Percentiles rank a stretch among this genome's conserved stretches.
Conservation (phyloP, 2,888 invertebrate genomes). For the Agrochola macilenta region DNA sequence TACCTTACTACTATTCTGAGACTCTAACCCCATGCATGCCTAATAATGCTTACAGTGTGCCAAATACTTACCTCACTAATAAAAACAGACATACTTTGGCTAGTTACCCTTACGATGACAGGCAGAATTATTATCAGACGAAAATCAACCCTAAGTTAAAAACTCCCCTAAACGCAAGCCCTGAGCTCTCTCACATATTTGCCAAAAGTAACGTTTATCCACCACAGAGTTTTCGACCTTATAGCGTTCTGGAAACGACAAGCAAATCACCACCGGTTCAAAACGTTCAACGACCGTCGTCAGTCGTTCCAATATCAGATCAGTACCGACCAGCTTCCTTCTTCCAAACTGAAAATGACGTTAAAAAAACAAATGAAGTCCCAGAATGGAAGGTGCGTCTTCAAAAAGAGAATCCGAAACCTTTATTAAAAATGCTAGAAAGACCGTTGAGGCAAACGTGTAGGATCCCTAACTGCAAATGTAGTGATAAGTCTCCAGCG, state of each 20-base stretch:
- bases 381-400: slow-evolving; percentile 86
- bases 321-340: slow-evolving; percentile 86
- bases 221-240: slow-evolving; percentile 83
- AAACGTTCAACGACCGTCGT: slow-evolving; percentile 82
- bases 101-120: slow-evolving; percentile 82
- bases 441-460: slow-evolving; percentile 82
- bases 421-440: slow-evolving; percentile 79
- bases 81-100: slow-evolving; percentile 83
- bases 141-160: slow-evolving; percentile 77
- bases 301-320: slow-evolving; percentile 86
- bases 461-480: slow-evolving; percentile 87
- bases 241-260: slow-evolving; percentile 85
- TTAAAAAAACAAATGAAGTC: slow-evolving; percentile 78
- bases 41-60: slow-evolving; percentile 82
- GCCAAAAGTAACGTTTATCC: slow-evolving; percentile 76
- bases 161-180: slow-evolving; percentile 73
- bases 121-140: slow-evolving; percentile 79
- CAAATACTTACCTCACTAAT: slow-evolving; percentile 72
- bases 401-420: slow-evolving; percentile 82
- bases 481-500: slow-evolving; percentile 76
- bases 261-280: slow-evolving; percentile 79
- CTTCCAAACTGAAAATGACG: slow-evolving; percentile 79
- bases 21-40: slow-evolving; percentile 86
- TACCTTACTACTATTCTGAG: slow-evolving; percentile 88
- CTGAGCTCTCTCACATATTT: slow-evolving; percentile 78